Evolutionary conservation across 1,140 invertebrate species (phyloP), one percentile per base, ranked within the genome.

Genomic region (Saccostrea cuccullata): DNA sequence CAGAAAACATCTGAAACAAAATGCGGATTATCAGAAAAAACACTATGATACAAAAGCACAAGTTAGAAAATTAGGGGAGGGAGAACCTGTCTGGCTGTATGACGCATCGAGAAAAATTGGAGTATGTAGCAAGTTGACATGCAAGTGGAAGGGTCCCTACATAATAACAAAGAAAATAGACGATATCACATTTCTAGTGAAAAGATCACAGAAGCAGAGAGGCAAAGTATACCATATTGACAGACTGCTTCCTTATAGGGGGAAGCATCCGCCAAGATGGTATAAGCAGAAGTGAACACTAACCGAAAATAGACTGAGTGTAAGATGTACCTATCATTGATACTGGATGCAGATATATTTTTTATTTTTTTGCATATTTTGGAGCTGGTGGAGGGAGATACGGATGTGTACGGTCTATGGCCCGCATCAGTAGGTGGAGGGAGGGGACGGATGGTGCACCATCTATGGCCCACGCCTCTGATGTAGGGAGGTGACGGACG

Each of bases 61-160:
- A 13, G 77, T 55, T 56, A 77, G 77, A 3, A 23, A 1, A 20
- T 87, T 89, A 6, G 20, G 84, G 55, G 85, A 55, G 56, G 88
- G 90, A 9, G 84, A 91, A 70, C 4, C 82, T 17, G 90, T 89
- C 15, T 92, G 91, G 89, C 11, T 90, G 2, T 87, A 89, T 82
- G 83, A 91, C 67, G 55, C 64, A 58, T 13, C 67, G 30, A 86
- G 17, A 26, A 90, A 88, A 64, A 17, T 60, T 20, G 90, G 88
- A 15, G 88, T 90, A 9, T 91, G 91, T 82, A 85, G 67, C 12
- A 91, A 91, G n/a, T 55, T 91, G 13, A 87, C 82, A 11, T 91
- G 91, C 84, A 90, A 91, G 47, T 87, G 90, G 30, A 36, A 36
- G 30, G 30, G 30, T 17, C 88, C 91, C 26, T 91, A 70, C 58